A percentile compares a stretch with the other conserved stretches of the same genome.
Evolutionary conservation across 2,888 invertebrate genomes (phyloP).

Genomic region (Lycocerus yunnanus): DNA sequence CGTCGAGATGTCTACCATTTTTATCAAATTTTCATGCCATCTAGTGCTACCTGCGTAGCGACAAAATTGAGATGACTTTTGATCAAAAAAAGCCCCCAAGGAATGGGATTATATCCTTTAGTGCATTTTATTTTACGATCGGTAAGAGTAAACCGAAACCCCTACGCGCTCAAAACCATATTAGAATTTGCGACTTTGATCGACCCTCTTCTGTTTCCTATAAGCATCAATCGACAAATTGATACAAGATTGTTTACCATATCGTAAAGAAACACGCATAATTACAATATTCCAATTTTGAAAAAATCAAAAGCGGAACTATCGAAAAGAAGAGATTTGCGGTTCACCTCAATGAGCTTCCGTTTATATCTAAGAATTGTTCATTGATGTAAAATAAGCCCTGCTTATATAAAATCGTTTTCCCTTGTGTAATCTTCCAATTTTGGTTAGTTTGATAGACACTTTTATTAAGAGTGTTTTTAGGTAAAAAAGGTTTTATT

Average conservation of each 20-base stretch:
- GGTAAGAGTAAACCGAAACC: constrained; percentile 28
- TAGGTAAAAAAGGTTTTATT: neutral
- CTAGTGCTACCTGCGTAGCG: constrained; percentile 24
- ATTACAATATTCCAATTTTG: neutral
- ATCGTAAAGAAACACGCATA: neutral
- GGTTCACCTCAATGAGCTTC: neutral
- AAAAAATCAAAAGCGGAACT: neutral
- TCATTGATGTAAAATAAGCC: neutral
- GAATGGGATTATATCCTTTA: constrained; percentile 38
- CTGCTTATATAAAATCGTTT: neutral
- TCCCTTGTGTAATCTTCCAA: neutral
- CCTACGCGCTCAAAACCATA: constrained; percentile 28
- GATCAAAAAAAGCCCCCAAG: constrained; percentile 32
- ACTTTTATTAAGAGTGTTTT: neutral
- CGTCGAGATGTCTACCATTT: constrained; percentile 13
- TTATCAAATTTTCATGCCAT: constrained; percentile 29
- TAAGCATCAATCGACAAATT: constrained; percentile 30
- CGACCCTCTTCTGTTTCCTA: constrained; percentile 29
- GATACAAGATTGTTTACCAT: constrained; percentile 19
- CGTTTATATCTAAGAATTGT: neutral
- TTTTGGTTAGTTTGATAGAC: neutral
- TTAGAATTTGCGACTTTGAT: constrained; percentile 35
- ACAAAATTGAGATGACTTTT: constrained; percentile 34
- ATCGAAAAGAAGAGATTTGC: neutral
- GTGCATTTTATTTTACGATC: constrained; percentile 40